Conservation (phyloP, 2,797 vertebrate genomes). For the Argyrosomus regius region DNA sequence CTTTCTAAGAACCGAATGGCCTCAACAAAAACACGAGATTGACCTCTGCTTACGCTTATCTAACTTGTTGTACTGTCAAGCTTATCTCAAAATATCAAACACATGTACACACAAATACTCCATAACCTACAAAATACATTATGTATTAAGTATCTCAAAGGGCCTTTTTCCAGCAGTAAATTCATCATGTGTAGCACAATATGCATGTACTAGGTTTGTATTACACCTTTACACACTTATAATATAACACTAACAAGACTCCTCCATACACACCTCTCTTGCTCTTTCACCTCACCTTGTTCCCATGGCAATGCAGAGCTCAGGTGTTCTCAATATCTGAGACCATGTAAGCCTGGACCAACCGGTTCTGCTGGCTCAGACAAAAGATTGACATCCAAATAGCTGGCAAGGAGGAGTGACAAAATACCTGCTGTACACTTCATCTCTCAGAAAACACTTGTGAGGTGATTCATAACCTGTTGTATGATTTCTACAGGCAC, state of each 20-base stretch:
- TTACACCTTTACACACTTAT: background rate
- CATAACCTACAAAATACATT: background rate
- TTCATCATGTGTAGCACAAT: background rate
- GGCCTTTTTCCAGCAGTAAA: background rate
- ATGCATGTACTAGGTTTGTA: background rate
- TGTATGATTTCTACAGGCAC: background rate
- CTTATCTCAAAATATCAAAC: background rate
- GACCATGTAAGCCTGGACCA: conserved; percentile 67
- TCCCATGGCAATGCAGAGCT: conserved; percentile 65
- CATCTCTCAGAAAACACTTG: conserved; percentile 16
- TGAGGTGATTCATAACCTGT: conserved; percentile 27
- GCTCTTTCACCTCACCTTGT: conserved; percentile 58
- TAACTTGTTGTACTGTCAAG: background rate
- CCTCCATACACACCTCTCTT: conserved; percentile 13
- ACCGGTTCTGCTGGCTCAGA: conserved; percentile 79
- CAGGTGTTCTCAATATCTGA: conserved; percentile 75
- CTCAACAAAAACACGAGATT: background rate
- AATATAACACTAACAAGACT: conserved; percentile 1
- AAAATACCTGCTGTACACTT: conserved; percentile 66
- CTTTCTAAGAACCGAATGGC: background rate
- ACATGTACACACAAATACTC: background rate
- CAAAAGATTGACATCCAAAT: conserved; percentile 83
- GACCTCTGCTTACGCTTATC: background rate
- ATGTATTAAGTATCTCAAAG: background rate
- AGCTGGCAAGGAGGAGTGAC: conserved; percentile 67